A percentile compares a stretch with the other conserved stretches of the same genome.
Evolutionary conservation across 2,797 vertebrate species (phyloP).

Genomic region (Eulemur coronatus): DNA sequence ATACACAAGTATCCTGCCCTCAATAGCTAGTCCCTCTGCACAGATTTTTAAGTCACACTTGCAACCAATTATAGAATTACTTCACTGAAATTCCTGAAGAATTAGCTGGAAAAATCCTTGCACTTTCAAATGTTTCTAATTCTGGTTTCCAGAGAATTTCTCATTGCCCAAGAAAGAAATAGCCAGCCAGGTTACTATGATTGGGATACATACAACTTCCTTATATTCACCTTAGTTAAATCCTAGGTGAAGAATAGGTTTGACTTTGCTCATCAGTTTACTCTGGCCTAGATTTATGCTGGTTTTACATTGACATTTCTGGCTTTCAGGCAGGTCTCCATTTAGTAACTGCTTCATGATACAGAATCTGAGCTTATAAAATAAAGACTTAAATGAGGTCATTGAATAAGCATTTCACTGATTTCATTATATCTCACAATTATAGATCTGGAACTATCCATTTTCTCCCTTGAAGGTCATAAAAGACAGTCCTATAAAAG

Average conservation of each 20-base stretch:
- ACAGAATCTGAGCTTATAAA: slow-evolving; percentile 45
- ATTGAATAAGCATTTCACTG: slow-evolving; percentile 52
- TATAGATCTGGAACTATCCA: slow-evolving; percentile 51
- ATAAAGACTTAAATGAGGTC: slow-evolving; percentile 49
- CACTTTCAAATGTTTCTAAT: slow-evolving; percentile 6
- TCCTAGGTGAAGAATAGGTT: neutral
- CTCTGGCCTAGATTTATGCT: slow-evolving; percentile 1
- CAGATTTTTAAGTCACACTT: neutral
- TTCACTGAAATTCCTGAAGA: neutral
- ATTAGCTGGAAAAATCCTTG: neutral
- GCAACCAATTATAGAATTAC: neutral
- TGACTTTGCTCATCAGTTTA: slow-evolving; percentile 14
- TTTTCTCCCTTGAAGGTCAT: slow-evolving; percentile 51
- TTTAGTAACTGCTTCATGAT: slow-evolving; percentile 43
- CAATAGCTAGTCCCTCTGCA: neutral
- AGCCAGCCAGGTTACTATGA: neutral
- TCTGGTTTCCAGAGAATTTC: neutral
- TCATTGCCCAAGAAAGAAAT: neutral
- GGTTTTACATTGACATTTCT: slow-evolving; percentile 27
- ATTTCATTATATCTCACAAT: slow-evolving; percentile 59
- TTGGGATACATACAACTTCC: neutral
- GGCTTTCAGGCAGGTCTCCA: slow-evolving; percentile 23
- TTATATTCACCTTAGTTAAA: neutral
- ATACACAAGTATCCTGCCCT: neutral
- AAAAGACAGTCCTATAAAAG: slow-evolving; percentile 35